These are phyloP conservation scores for Neotoma lepida DNA, from an alignment of 2,113 vertebrate species.

Conservation along the genomic window DNA sequence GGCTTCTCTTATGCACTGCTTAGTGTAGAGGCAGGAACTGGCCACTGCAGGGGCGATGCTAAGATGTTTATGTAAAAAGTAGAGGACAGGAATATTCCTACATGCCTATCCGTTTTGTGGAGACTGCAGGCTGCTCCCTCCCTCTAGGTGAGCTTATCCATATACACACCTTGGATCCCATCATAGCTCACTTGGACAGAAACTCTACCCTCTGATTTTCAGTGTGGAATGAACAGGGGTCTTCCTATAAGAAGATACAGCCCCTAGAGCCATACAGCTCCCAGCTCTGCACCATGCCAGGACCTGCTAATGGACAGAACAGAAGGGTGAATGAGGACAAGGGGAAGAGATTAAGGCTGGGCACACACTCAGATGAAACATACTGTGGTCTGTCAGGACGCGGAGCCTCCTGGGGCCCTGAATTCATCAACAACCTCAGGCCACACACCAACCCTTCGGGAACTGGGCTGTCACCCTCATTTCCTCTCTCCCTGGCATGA, in stretches of 20 bases:
- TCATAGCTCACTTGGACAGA: rapidly evolving
- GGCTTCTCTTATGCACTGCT: rapidly evolving
- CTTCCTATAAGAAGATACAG: rapidly evolving
- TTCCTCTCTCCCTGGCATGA: rapidly evolving
- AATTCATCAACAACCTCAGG: not conserved
- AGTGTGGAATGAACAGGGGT: not conserved
- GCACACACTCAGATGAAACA: rapidly evolving
- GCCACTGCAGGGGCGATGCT: rapidly evolving
- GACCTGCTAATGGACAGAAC: rapidly evolving
- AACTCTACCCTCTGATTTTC: rapidly evolving
- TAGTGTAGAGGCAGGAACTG: not conserved
- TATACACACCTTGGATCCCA: rapidly evolving
- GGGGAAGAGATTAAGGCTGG: not conserved
- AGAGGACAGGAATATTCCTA: rapidly evolving
- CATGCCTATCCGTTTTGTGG: rapidly evolving
- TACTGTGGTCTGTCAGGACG: rapidly evolving
- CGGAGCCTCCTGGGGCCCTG: not conserved
- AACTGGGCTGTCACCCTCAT: rapidly evolving
- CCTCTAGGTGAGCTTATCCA: rapidly evolving
- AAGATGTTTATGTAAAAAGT: not conserved
- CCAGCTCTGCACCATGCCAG: rapidly evolving
- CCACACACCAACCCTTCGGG: rapidly evolving
- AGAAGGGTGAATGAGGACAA: rapidly evolving
- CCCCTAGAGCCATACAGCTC: rapidly evolving
- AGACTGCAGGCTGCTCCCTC: not conserved